These are phyloP conservation scores for Seira musarum DNA, from an alignment of 2,888 invertebrate genomes.

Conservation along the genomic window DNA sequence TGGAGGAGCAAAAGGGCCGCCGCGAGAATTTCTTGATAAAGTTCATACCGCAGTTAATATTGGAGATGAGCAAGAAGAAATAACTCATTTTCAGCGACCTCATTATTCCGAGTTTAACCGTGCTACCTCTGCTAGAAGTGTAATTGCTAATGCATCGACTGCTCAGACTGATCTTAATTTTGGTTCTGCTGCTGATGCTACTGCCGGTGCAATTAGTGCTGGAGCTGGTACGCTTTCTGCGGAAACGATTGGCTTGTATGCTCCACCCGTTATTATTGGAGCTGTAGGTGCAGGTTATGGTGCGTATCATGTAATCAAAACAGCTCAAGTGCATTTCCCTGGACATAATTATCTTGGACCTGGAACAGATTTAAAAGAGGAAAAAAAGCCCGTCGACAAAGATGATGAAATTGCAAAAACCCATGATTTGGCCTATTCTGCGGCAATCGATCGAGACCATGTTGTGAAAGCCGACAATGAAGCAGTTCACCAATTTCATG, in stretches of 20 bases:
- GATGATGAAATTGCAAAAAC: background rate
- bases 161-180: too few species aligned
- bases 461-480: background rate
- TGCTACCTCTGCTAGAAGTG: too few species aligned
- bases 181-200: constrained; percentile 1
- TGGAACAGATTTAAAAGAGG: background rate
- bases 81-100: too few species aligned
- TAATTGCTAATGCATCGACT: background rate
- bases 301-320: too few species aligned
- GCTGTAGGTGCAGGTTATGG: constrained; percentile 1
- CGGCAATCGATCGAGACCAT: background rate
- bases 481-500: constrained; percentile 4
- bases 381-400: background rate
- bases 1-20: too few species aligned
- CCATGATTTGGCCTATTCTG: background rate
- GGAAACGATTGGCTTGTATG: constrained; percentile 4
- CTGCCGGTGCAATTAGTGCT: constrained; percentile 14
- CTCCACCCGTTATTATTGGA: constrained; percentile 4
- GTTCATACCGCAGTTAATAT: too few species aligned
- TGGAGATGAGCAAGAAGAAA: too few species aligned
- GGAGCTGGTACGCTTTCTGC: background rate
- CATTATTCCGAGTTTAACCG: too few species aligned
- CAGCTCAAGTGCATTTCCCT: too few species aligned
- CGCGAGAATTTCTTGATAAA: too few species aligned
- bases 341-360: constrained; percentile 11